Evolutionary conservation across 2,797 vertebrate species (phyloP).

Genomic region (Gadopsis bispinosus): DNA sequence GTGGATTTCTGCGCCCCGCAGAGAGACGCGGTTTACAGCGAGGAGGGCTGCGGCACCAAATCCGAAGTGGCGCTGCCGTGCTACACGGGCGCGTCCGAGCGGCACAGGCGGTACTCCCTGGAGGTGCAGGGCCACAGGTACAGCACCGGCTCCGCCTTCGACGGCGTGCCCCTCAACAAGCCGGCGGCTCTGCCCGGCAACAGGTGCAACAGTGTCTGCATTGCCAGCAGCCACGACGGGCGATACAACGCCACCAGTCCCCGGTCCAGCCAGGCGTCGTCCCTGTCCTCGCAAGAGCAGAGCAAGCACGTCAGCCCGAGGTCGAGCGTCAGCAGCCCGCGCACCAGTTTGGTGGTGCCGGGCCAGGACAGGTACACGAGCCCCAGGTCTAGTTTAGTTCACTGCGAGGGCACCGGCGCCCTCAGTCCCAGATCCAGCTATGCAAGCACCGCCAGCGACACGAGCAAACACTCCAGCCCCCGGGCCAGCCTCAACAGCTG

Average conservation of each 20-base stretch:
- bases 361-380: conserved; percentile 87
- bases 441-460: conserved; percentile 89
- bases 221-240: conserved; percentile 79
- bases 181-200: conserved; percentile 80
- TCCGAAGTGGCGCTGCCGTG: conserved; percentile 93
- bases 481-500: conserved; percentile 92
- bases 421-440: conserved; percentile 89
- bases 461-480: conserved; percentile 92
- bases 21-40: conserved; percentile 79
- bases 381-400: conserved; percentile 84
- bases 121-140: conserved; percentile 89
- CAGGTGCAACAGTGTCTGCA: conserved; percentile 84
- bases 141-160: conserved; percentile 88
- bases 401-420: conserved; percentile 82
- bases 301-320: conserved; percentile 89
- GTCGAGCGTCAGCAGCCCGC: conserved; percentile 89
- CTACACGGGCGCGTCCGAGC: conserved; percentile 87
- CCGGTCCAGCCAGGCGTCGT: conserved; percentile 86
- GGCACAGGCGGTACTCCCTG: conserved; percentile 87
- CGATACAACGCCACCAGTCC: conserved; percentile 84
- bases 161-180: conserved; percentile 85
- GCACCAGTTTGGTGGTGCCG: conserved; percentile 84
- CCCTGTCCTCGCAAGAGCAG: conserved; percentile 85
- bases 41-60: conserved; percentile 87
- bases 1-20: conserved; percentile 87